These are phyloP conservation scores for Operophtera brumata DNA, from an alignment of 2,888 invertebrate genomes.

Conservation along the genomic window DNA sequence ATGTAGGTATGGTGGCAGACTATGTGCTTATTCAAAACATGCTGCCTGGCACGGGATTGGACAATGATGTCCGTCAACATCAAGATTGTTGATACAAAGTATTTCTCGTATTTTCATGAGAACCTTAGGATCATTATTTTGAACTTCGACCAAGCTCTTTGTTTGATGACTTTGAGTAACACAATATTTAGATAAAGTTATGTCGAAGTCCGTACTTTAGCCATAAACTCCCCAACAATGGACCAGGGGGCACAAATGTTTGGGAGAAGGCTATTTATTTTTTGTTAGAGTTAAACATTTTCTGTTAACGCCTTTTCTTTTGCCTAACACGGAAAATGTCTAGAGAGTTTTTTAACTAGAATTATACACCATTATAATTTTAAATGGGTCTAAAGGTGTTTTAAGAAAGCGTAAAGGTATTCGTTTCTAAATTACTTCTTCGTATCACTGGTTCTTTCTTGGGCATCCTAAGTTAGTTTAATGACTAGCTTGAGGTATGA, in stretches of 20 bases:
- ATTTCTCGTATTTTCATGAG: background rate
- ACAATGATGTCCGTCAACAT: background rate
- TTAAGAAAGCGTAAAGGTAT: too few relatives aligned
- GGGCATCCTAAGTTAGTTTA: too few relatives aligned
- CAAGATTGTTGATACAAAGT: background rate
- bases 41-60: background rate
- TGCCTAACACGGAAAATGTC: too few relatives aligned
- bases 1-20: background rate
- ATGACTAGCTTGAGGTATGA: too few relatives aligned
- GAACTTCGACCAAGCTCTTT: background rate
- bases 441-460: too few relatives aligned
- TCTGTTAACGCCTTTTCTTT: background rate
- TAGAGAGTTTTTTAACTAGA: too few relatives aligned
- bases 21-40: constrained; percentile 5
- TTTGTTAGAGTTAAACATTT: background rate
- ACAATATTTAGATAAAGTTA: background rate
- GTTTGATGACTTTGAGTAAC: background rate
- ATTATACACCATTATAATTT: too few relatives aligned
- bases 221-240: background rate
- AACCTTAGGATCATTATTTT: background rate
- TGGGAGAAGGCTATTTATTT: background rate
- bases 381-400: too few relatives aligned
- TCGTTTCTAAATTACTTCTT: too few relatives aligned
- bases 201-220: background rate
- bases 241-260: background rate